Evolutionary conservation across 2,888 invertebrate genomes (phyloP).

Genomic region (Ditula angustiorana): DNA sequence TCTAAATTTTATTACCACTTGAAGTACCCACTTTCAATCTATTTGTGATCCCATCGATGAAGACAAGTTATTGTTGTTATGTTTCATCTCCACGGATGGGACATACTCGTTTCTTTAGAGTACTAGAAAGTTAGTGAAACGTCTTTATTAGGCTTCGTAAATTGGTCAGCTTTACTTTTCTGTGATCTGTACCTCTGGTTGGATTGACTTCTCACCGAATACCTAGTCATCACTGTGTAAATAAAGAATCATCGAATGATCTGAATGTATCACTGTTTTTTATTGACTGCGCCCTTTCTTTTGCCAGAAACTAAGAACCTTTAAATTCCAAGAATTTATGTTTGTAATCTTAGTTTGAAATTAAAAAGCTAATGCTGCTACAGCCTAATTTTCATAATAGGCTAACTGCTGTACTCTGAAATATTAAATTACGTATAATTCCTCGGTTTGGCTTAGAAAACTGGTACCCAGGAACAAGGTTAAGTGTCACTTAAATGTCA

Average conservation of each 20-base stretch:
- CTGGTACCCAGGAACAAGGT: too few relatives aligned
- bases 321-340: background rate
- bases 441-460: too few relatives aligned
- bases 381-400: too few relatives aligned
- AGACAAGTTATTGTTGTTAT: constrained; percentile 38
- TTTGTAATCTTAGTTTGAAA: too few relatives aligned
- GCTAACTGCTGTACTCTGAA: too few relatives aligned
- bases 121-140: constrained; percentile 53
- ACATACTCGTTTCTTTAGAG: constrained; percentile 44
- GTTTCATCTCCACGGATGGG: constrained; percentile 46
- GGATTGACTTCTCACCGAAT: constrained; percentile 65
- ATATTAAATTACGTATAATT: too few relatives aligned
- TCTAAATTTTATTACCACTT: constrained; percentile 70
- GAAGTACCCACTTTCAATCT: constrained; percentile 53
- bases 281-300: constrained; percentile 52
- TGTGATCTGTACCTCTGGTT: constrained; percentile 75
- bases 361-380: too few relatives aligned
- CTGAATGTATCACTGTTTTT: constrained; percentile 76
- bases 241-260: constrained; percentile 84
- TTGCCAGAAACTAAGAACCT: background rate
- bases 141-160: constrained; percentile 65
- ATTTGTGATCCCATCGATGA: constrained; percentile 51
- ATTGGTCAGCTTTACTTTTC: constrained; percentile 67
- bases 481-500: too few relatives aligned
- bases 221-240: constrained; percentile 74